Base-by-base conservation (phyloP, 1,140 invertebrate genomes). In the Chironomus tepperi region DNA sequence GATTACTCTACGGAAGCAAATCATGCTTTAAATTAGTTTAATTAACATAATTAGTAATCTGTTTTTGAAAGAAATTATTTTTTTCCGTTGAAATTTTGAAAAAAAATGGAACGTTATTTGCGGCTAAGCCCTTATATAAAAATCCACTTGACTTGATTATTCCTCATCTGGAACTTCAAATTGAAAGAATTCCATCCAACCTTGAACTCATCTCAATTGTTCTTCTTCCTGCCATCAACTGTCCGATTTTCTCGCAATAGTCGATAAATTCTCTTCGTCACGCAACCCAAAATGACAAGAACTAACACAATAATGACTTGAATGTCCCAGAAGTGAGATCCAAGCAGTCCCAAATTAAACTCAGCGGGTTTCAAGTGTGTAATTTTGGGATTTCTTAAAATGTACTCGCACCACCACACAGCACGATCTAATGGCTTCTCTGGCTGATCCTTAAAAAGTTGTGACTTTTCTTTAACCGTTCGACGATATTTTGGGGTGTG, bases 381-480 rank as follows among this genome's bases (percentile, higher is more conserved):
- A n/a, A n/a, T 1, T 57, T 57, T 57, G n/a, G 47, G 47, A 15
- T 57, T 9, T 57, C 47, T 57, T n/a, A 85, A 73, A 12, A 85
- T 78, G 75, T 85, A 82, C 76, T 86, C 85, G 0, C 81, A 81
- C 81, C 84, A 85, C 80, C 84, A 84, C 6, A 85, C 76, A 0
- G 83, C 83, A 21, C 82, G 78, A 16, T 86, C 83, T 18, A 86
- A 73, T 1, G 84, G 83, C 2, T 74, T 79, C 18, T 80, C 75
- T 0, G 85, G 85, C 75, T 85, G 84, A 78, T 90, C 88, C 24
- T 77, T 75, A 74, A 86, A 83, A 2, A 82, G n/a, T 3, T 57
- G 57, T 0, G 85, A 84, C 5, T 83, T 18, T 43, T 77, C 77
- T 24, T 79, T 74, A 1, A 82, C 80, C 42, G 83, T 83, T 19